phyloP scores from a whole-genome alignment of 2,113 vertebrate species.

The Syngnathus typhle region DNA sequence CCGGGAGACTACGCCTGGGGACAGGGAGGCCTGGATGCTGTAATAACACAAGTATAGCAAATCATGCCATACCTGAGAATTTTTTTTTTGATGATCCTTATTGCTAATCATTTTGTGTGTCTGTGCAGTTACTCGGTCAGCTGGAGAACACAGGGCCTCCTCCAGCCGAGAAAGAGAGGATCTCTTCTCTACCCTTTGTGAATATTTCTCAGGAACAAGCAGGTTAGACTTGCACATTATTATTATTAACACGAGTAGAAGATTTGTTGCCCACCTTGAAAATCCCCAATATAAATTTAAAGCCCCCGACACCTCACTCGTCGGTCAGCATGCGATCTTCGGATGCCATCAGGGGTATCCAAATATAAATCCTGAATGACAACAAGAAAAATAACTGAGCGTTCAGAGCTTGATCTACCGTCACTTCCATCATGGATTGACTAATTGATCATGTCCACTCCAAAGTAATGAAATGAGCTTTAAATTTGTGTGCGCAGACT shows the following conservation, averaged over 20 bases:
- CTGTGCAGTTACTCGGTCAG: constrained; percentile 85
- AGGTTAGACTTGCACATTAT: constrained; percentile 66
- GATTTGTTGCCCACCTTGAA: too few relatives aligned
- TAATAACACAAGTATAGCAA: constrained; percentile 87
- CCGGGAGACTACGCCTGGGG: constrained; percentile 97
- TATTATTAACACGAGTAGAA: neutral
- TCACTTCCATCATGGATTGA: neutral
- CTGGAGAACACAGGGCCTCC: constrained; percentile 93
- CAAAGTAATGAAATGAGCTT: neutral
- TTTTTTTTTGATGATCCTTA: neutral
- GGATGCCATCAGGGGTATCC: too few relatives aligned
- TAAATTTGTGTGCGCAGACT: constrained; percentile 63
- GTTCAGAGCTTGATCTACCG: too few relatives aligned
- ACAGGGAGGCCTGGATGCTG: constrained; percentile 91
- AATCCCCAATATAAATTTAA: too few relatives aligned
- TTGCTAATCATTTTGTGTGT: constrained; percentile 26
- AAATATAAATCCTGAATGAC: too few relatives aligned
- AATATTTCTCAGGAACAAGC: constrained; percentile 93
- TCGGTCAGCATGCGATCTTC: too few relatives aligned
- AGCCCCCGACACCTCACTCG: too few relatives aligned
- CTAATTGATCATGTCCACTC: neutral
- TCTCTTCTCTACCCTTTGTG: constrained; percentile 88
- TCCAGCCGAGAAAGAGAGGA: constrained; percentile 93
- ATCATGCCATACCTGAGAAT: neutral
- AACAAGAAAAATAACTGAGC: too few relatives aligned